These are phyloP conservation scores for Danio choprae DNA, from an alignment of 2,797 vertebrate genomes.

Conservation along the genomic window DNA sequence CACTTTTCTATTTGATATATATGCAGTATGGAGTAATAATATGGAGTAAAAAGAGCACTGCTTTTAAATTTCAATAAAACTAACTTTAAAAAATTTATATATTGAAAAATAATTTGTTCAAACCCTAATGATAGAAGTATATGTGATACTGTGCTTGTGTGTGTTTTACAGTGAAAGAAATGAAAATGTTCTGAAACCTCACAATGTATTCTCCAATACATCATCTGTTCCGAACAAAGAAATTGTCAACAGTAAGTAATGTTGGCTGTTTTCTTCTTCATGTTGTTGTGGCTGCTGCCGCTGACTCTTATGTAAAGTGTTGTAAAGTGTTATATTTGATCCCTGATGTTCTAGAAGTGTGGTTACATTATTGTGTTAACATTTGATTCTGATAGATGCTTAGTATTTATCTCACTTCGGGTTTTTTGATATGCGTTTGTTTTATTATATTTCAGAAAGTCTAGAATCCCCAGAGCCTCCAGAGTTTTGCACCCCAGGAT, in stretches of 20 bases:
- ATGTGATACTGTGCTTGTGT: background rate
- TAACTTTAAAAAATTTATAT: no score
- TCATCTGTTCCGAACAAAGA: constrained; percentile 48
- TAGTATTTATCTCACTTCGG: background rate
- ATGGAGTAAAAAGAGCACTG: no score
- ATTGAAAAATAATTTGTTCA: no score
- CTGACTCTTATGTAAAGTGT: no score
- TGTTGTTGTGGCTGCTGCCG: no score
- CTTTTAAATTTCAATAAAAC: no score
- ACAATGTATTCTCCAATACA: constrained; percentile 41
- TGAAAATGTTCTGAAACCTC: constrained; percentile 37
- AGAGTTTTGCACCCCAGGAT: constrained; percentile 81
- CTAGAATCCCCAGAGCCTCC: constrained; percentile 81
- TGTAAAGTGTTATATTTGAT: background rate
- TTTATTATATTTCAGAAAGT: constrained; percentile 55
- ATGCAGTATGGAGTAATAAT: no score
- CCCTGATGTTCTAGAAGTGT: background rate
- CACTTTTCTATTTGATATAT: no score
- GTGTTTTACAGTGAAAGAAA: constrained; percentile 45
- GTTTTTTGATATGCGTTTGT: constrained; percentile 5
- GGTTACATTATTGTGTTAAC: background rate
- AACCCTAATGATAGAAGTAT: no score
- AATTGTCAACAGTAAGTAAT: constrained; percentile 61
- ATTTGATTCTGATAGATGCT: background rate
- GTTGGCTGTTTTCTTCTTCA: no score